phyloP scores from a whole-genome alignment of 2,113 vertebrate genomes.

The Sinocyclocheilus anophthalmus region DNA sequence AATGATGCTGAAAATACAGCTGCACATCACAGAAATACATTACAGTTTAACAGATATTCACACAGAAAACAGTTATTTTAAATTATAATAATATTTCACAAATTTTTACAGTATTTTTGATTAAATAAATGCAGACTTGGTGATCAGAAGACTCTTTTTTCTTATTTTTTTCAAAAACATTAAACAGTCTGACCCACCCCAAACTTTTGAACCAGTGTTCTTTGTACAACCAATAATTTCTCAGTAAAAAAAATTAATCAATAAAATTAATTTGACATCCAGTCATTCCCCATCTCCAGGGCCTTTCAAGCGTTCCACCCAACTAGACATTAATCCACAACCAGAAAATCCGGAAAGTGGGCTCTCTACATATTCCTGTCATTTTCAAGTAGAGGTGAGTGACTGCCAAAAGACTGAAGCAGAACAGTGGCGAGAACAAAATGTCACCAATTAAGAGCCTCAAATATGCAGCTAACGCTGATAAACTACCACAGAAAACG shows the following conservation, averaged over 20 bases:
- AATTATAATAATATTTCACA: neutral
- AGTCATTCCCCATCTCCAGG: neutral
- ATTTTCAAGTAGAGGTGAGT: constrained; percentile 55
- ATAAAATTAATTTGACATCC: neutral
- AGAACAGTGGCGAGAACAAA: constrained; percentile 52
- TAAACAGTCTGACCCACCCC: neutral
- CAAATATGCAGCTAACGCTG: constrained; percentile 62
- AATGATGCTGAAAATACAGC: too few species aligned
- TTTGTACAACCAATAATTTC: neutral
- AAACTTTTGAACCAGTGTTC: neutral
- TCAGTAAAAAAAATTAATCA: neutral
- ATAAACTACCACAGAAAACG: constrained; percentile 60
- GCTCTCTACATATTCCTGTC: constrained; percentile 52
- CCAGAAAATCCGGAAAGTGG: constrained; percentile 27
- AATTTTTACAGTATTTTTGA: neutral
- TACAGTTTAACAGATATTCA: neutral
- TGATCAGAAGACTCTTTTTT: neutral
- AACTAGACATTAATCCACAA: constrained; percentile 56
- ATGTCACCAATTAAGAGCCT: constrained; percentile 69
- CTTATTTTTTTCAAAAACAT: too few species aligned
- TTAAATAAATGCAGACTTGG: neutral
- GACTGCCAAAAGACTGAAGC: constrained; percentile 63
- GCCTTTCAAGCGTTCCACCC: constrained; percentile 49
- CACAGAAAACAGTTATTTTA: neutral
- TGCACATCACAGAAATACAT: neutral